phyloP scores from a whole-genome alignment of 2,797 vertebrate genomes.

The Allobates femoralis region DNA sequence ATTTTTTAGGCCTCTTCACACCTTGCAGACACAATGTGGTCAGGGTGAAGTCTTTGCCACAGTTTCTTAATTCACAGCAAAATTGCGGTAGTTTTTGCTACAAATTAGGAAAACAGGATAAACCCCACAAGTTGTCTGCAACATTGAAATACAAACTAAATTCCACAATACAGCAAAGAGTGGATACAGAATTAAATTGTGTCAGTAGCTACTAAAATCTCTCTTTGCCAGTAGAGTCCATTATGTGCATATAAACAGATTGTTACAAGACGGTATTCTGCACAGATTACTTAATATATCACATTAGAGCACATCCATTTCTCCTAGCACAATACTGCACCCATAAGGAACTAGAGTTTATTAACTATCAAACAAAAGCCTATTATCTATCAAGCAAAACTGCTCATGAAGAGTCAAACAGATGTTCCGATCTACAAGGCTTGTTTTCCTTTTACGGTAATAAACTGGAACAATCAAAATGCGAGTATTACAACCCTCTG shows the following conservation, averaged over 20 bases:
- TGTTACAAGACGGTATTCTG: slow-evolving; percentile 29
- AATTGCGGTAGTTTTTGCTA: no score
- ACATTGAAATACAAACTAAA: neutral
- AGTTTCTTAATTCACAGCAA: no score
- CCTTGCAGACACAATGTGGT: no score
- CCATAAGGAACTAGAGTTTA: slow-evolving; percentile 52
- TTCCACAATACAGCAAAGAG: neutral
- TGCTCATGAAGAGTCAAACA: slow-evolving; percentile 42
- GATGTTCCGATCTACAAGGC: slow-evolving; percentile 45
- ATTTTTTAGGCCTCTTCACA: no score
- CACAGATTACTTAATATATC: slow-evolving; percentile 50
- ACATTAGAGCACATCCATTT: slow-evolving; percentile 36
- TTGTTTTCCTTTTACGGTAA: slow-evolving; percentile 37
- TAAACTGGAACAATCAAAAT: slow-evolving; percentile 44
- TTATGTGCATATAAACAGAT: slow-evolving; percentile 37
- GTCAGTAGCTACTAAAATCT: slow-evolving; percentile 7
- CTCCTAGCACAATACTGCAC: slow-evolving; percentile 38
- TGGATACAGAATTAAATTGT: neutral
- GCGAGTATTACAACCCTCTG: slow-evolving; percentile 43
- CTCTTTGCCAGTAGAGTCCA: slow-evolving; percentile 16
- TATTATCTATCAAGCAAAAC: slow-evolving; percentile 54
- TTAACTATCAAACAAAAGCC: slow-evolving; percentile 52
- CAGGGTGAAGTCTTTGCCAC: no score
- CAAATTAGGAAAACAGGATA: no score
- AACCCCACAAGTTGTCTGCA: no score